Conservation (phyloP, 2,888 invertebrate genomes). For the Drosophila neotestacea region DNA sequence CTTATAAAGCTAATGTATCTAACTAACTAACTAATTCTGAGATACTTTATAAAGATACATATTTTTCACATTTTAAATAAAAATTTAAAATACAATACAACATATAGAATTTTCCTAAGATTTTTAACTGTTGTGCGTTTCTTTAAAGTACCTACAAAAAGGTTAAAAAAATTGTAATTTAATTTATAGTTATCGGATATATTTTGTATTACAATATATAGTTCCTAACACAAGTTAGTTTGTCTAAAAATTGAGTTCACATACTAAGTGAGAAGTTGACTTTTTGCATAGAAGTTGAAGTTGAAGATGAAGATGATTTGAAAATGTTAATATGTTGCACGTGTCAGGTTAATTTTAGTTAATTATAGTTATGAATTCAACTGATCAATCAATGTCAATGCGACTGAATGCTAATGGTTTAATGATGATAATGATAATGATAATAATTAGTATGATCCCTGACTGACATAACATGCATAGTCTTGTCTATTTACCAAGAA, state of each 20-base stretch:
- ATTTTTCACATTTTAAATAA: too few relatives aligned
- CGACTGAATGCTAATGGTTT: constrained; percentile 1
- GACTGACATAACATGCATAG: constrained; percentile 9
- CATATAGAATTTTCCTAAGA: too few relatives aligned
- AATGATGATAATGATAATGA: constrained; percentile 3
- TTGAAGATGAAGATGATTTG: background rate
- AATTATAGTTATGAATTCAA: constrained; percentile 4
- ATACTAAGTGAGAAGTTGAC: background rate
- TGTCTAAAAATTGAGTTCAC: background rate
- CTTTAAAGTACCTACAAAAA: too few relatives aligned
- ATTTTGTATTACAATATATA: too few relatives aligned
- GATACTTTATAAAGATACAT: background rate
- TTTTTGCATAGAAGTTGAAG: background rate
- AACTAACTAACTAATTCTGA: background rate
- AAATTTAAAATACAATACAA: too few relatives aligned
- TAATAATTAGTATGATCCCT: constrained; percentile 16
- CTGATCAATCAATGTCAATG: constrained; percentile 35
- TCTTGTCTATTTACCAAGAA: background rate
- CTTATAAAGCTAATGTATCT: background rate
- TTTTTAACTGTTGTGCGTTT: too few relatives aligned
- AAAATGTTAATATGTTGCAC: constrained; percentile 29
- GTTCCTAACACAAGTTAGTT: background rate
- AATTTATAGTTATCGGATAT: too few relatives aligned
- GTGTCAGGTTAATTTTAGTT: constrained; percentile 20
- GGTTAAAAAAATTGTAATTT: too few relatives aligned